Evolutionary conservation across 2,888 invertebrate species (phyloP).

Genomic region (Neria commutata): DNA sequence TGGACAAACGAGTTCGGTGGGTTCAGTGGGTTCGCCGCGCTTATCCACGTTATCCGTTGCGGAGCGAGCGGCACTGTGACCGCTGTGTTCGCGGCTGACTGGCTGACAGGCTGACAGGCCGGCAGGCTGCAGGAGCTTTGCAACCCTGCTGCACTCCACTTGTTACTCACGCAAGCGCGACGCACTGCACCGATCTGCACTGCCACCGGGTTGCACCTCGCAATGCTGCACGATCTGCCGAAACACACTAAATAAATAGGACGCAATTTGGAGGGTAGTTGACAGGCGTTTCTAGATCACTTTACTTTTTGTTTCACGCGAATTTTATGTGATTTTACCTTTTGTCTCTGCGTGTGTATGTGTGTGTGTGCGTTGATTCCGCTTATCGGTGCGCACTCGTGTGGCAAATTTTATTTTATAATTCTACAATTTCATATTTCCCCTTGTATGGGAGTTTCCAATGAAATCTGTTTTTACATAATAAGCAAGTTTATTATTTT

Average conservation of each 20-base stretch:
- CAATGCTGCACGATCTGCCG: background rate
- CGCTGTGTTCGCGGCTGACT: too few species aligned
- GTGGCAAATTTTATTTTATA: too few species aligned
- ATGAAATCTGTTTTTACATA: slow-evolving; percentile 6
- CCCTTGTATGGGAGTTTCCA: background rate
- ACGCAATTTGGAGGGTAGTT: too few species aligned
- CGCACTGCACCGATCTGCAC: background rate
- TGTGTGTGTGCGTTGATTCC: background rate
- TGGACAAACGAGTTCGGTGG: too few species aligned
- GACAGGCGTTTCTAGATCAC: too few species aligned
- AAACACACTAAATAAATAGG: background rate
- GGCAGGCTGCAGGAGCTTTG: background rate
- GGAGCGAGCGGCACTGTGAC: too few species aligned
- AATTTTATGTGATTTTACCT: too few species aligned
- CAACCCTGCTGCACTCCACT: background rate
- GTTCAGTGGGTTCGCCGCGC: too few species aligned
- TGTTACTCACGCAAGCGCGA: slow-evolving; percentile 4
- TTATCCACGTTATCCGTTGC: too few species aligned
- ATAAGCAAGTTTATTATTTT: background rate
- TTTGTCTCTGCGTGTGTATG: background rate
- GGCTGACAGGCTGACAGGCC: too few species aligned
- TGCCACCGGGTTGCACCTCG: too few species aligned
- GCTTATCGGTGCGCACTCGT: too few species aligned
- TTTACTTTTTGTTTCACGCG: background rate
- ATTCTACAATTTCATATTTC: background rate